Base-by-base conservation (phyloP, 2,888 invertebrate species). In the Luperina nickerlii region DNA sequence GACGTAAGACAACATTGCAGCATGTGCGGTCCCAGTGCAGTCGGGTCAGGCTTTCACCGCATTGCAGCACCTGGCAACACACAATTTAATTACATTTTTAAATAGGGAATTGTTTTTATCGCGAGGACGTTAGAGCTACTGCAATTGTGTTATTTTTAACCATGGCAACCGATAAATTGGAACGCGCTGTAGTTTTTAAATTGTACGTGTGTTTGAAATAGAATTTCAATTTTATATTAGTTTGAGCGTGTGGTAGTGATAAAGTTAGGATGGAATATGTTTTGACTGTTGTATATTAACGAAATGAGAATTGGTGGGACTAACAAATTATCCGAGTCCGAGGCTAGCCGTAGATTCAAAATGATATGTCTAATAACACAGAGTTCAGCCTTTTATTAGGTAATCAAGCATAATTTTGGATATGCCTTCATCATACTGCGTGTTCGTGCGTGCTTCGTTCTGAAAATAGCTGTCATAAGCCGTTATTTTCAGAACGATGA, bases 1-100 rank as follows among this genome's bases (percentile, higher is more conserved):
- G 88, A 86, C 81, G 73, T 75, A 79, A 79, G 78, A 66, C 62
- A 77, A 70, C 67, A 74, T 68, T 79, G 87, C 81, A 78, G 78
- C 87, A 80, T 80, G 68, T 87, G 85, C 69, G 75, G 57, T 45
- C 57, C 71, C 70, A 48, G 72, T 13, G 63, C 67, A 72, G 42
- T 72, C 78, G 79, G 78, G 81, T 81, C 81, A 73, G 75, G 24
- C 72, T 67, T 67, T 69, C 78, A 80, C 87, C 87, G 87, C 88
- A 87, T 75, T 87, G 87, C 88, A 87, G 81, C 78, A 78, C 76
- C 75, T 85, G 70, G 70, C 57, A 60, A 66, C 83, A 66, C 42
- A 74, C 69, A 67, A 62, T 76, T n/a, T n/a, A 74, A 85, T 79
- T 74, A 81, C 79, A 76, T 79, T 86, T 84, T 68, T 76, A 87